Evolutionary conservation across 2,888 invertebrate species (phyloP), one percentile per base, ranked within the genome.

Genomic region (Schrankia costaestrigalis): DNA sequence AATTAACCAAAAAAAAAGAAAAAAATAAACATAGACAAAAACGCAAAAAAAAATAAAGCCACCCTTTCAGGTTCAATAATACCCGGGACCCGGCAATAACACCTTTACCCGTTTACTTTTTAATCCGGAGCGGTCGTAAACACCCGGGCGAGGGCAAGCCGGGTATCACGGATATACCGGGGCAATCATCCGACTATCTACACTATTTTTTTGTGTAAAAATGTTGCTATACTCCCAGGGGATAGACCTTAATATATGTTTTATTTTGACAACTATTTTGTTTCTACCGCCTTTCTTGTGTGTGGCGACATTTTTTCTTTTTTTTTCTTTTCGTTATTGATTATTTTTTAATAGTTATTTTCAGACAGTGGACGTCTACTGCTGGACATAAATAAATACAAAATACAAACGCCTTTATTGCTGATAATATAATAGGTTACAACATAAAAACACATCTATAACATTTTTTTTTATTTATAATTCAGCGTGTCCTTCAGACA

Each of bases 171-270:
- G 81, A 82, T 81, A 83, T 74, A 65, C 78, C 69, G 69, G 70
- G 44, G 61, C 84, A 82, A 85, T 85, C 78, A 85, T 85, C 75
- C 82, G 50, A 61, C 72, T 55, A 82, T 83, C 78, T 78, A 63
- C 76, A 78, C 82, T 81, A 84, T 83, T 84, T 83, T 78, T 78
- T 72, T 71, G 55, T 57, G 70, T 63, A 57, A 76, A 80, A 77
- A 78, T 79, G 77, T 78, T 58, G 71, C 57, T 66, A 59, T 51
- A 57, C 31, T 43, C 78, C 61, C 60, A n/a, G 9, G 61, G 56
- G 77, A 53, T 42, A 36, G 35, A 40, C 59, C 60, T 56, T 75
- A 62, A 77, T 76, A 69, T 78, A 75, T 78, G 62, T 79, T 81
- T 82, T 80, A 79, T 76, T 71, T 57, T 42, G 49, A 54, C n/a